Conservation (phyloP, 2,113 vertebrate genomes). For the Eudorcas thomsonii region DNA sequence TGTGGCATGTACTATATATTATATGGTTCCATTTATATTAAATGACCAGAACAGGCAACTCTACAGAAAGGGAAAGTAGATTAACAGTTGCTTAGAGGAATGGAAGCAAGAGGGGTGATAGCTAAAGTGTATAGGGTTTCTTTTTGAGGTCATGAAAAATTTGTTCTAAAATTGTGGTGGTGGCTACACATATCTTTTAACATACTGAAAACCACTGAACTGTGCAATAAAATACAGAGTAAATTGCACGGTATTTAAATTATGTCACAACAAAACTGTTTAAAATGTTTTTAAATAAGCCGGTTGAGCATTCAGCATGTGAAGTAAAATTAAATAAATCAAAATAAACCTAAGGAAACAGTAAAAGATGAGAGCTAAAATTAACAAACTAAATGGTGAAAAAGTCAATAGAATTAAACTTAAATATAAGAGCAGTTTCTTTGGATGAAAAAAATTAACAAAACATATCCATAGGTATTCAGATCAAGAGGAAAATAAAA, state of each 20-base stretch:
- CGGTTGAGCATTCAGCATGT: background rate
- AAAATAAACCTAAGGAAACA: background rate
- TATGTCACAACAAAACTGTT: background rate
- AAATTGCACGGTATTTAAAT: background rate
- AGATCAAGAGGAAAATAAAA: constrained; percentile 6
- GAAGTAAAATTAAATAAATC: background rate
- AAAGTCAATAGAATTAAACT: background rate
- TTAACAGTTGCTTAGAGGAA: background rate
- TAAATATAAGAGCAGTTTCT: background rate
- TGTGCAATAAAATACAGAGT: background rate
- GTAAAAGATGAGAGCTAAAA: background rate
- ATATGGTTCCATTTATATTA: background rate
- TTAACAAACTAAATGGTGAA: background rate
- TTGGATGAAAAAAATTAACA: background rate
- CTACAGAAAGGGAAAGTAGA: background rate
- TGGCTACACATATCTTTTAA: background rate
- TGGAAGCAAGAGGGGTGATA: background rate
- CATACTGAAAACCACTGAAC: background rate
- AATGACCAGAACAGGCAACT: background rate
- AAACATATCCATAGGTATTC: background rate
- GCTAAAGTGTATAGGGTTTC: background rate
- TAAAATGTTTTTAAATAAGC: background rate
- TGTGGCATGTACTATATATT: background rate
- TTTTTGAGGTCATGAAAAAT: background rate
- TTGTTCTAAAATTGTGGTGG: background rate